Conservation (phyloP, 2,797 vertebrate genomes). For the Prunella strophiata region DNA sequence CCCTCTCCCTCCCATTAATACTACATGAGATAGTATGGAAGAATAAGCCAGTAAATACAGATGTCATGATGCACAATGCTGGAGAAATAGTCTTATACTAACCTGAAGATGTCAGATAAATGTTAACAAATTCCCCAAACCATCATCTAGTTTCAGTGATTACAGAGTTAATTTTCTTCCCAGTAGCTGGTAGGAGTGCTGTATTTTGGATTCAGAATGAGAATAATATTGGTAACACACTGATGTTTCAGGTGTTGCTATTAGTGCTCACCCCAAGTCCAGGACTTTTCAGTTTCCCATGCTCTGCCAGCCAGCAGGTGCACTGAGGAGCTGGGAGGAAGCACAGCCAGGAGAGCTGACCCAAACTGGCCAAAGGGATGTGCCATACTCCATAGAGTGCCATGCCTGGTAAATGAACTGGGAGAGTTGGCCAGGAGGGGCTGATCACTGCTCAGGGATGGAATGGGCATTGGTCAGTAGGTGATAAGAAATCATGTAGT, state of each 20-base stretch:
- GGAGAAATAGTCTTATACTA: not conserved
- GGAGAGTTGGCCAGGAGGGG: not conserved
- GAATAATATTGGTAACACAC: not conserved
- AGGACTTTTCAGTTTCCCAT: not conserved
- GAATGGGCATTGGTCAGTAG: not conserved
- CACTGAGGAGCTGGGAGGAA: not conserved
- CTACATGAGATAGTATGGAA: not conserved
- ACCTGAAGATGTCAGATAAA: not conserved
- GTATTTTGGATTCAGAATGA: not conserved
- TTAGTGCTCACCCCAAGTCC: not conserved
- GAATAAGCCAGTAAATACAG: not conserved
- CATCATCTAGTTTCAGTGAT: not conserved
- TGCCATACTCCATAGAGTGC: accelerated
- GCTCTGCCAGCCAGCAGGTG: not conserved
- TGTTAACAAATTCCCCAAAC: not conserved
- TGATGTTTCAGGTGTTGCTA: not conserved
- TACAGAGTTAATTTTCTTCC: not conserved
- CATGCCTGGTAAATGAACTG: not conserved
- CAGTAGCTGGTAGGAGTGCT: not conserved
- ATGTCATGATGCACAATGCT: not conserved
- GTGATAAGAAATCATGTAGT: not conserved
- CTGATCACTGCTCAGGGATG: too few relatives aligned
- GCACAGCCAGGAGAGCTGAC: not conserved
- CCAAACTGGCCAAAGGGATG: not conserved
- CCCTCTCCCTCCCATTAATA: not conserved